Evolutionary conservation across 1,140 invertebrate genomes (phyloP), one percentile per base, ranked within the genome.

Genomic region (Zaprionus davidi): DNA sequence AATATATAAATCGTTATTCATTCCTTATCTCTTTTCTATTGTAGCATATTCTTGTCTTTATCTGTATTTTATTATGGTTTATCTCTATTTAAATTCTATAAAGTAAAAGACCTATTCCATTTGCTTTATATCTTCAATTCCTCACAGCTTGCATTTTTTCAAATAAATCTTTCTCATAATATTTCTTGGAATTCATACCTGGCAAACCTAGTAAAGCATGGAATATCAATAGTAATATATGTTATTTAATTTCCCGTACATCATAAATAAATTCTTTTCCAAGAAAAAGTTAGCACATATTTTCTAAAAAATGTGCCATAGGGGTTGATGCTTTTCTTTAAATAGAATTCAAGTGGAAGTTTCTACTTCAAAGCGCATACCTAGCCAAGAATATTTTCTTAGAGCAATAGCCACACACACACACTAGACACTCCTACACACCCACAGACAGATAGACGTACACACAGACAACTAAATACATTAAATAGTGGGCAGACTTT

Each of bases 311-410:
- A 28, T 62, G 59, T 59, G 0, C 4, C n/a, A 46, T 17, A 46
- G 7, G 41, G n/a, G n/a, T 46, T 44, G 41, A 15, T 9, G 41
- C 7, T 9, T 17, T 17, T 17, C 41, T 46, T 46, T 46, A 46
- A 46, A 17, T 7, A 51, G 28, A n/a, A 53, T 53, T 73, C 15
- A 28, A 60, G 3, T 11, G 51, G 11, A 34, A 55, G 15, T 46
- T 57, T 9, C 1, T n/a, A 59, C 44, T 75, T 71, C 72, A 75
- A 75, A 75, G 72, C 31, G 59, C 58, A 58, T 57, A 13, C 38
- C 31, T 62, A 38, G 34, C 44, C 31, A 58, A 73, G 36, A 68
- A 46, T 68, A 28, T 60, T 56, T 66, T 51, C 60, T 71, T 71
- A 13, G 15, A 28, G 15, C 17, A 57, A 17, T n/a, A 44, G 5